Conservation (phyloP, 2,888 invertebrate genomes). For the Platycheirus albimanus region DNA sequence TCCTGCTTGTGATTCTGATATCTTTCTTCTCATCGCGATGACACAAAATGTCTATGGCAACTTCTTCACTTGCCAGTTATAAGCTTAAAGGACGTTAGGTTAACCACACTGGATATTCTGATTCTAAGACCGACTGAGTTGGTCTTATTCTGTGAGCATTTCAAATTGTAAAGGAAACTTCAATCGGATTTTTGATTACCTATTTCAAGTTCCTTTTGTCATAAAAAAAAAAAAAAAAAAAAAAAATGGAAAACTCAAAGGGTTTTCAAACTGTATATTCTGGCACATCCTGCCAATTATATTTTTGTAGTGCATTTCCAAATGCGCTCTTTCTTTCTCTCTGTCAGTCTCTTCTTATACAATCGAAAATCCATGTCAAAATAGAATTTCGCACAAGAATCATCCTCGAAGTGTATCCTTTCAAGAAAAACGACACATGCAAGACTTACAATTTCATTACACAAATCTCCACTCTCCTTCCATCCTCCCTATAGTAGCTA, state of each 20-base stretch:
- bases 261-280: constrained; percentile 27
- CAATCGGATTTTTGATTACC: constrained; percentile 66
- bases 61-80: background rate
- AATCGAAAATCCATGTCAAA: constrained; percentile 41
- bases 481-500: too few relatives aligned
- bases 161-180: constrained; percentile 53
- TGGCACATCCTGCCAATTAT: constrained; percentile 62
- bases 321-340: too few relatives aligned
- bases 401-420: constrained; percentile 22
- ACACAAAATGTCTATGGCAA: constrained; percentile 29
- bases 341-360: too few relatives aligned
- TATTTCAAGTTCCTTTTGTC: constrained; percentile 40
- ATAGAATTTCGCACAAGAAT: constrained; percentile 19
- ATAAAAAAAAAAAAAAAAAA: background rate
- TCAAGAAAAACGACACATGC: constrained; percentile 48
- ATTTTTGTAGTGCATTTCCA: constrained; percentile 40
- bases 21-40: constrained; percentile 25
- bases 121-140: background rate
- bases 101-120: constrained; percentile 9
- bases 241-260: background rate
- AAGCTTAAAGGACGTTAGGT: constrained; percentile 34
- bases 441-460: constrained; percentile 64
- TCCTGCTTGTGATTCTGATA: constrained; percentile 33
- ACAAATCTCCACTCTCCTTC: constrained; percentile 13
- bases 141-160: constrained; percentile 17